These are phyloP conservation scores for Lasius platythorax DNA, from an alignment of 2,888 invertebrate species.

Conservation along the genomic window DNA sequence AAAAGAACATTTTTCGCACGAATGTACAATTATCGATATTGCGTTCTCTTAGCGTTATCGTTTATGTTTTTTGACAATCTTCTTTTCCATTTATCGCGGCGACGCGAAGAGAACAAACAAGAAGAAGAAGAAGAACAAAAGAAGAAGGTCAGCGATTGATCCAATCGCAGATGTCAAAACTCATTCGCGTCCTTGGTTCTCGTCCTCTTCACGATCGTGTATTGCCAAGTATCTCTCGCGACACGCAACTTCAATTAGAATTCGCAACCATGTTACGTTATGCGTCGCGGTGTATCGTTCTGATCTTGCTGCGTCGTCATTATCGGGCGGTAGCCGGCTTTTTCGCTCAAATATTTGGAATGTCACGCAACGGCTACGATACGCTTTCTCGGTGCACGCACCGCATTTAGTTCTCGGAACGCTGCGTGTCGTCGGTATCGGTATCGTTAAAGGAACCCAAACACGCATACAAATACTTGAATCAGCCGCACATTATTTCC, in stretches of 20 bases:
- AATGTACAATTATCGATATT: slow-evolving; percentile 37
- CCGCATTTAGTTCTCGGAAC: slow-evolving; percentile 48
- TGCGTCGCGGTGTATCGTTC: slow-evolving; percentile 49
- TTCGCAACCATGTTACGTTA: slow-evolving; percentile 44
- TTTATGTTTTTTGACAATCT: slow-evolving; percentile 27
- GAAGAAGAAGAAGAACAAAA: neutral
- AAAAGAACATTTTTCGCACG: slow-evolving; percentile 8
- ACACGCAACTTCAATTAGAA: slow-evolving; percentile 57
- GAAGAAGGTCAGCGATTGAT: slow-evolving; percentile 9
- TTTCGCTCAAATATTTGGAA: slow-evolving; percentile 53
- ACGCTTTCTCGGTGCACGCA: slow-evolving; percentile 50
- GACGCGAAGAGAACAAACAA: neutral
- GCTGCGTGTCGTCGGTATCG: slow-evolving; percentile 43
- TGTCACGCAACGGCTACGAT: slow-evolving; percentile 52
- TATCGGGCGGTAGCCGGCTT: slow-evolving; percentile 50
- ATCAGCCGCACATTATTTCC: slow-evolving; percentile 6
- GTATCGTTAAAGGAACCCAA: slow-evolving; percentile 30
- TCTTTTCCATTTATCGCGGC: slow-evolving; percentile 1
- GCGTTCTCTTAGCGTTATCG: neutral
- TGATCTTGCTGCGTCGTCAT: slow-evolving; percentile 46
- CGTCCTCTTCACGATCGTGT: slow-evolving; percentile 28
- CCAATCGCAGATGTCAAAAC: slow-evolving; percentile 31
- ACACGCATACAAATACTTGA: neutral
- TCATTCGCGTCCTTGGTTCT: slow-evolving; percentile 36
- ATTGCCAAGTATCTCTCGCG: slow-evolving; percentile 7